Evolutionary conservation across 2,113 vertebrate genomes (phyloP).

Genomic region (Protomyctophum bolini): DNA sequence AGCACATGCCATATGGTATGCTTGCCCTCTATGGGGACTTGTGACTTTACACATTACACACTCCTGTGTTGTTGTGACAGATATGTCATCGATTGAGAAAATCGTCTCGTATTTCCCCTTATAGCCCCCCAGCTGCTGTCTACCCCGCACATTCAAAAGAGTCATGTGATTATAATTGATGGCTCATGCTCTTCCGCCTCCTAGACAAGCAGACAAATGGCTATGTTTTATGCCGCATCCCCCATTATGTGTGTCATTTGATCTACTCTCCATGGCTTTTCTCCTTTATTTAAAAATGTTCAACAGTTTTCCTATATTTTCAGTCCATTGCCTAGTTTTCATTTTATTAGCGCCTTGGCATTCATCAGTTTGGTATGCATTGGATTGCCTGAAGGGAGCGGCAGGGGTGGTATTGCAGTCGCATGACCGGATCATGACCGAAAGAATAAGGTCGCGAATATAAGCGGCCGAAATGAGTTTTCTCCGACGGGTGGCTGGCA

Average conservation of each 20-base stretch:
- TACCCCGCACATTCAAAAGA: constrained; percentile 11
- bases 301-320: background rate
- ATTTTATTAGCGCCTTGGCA: background rate
- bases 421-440: too few relatives aligned
- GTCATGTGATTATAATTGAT: constrained; percentile 27
- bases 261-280: background rate
- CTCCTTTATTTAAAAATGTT: background rate
- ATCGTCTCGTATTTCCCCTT: background rate
- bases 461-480: too few relatives aligned
- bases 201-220: constrained; percentile 5
- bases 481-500: too few relatives aligned
- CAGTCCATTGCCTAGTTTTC: background rate
- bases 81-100: constrained; percentile 34
- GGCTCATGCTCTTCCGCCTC: constrained; percentile 4
- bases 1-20: background rate
- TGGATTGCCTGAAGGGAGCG: background rate
- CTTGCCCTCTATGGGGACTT: background rate
- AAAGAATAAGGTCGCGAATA: too few relatives aligned
- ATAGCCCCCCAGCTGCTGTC: constrained; percentile 12
- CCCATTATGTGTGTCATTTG: constrained; percentile 5
- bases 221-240: background rate
- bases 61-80: background rate
- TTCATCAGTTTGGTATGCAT: background rate
- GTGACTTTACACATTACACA: constrained; percentile 1
- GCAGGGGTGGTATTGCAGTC: too few relatives aligned